Evolutionary conservation across 2,797 vertebrate genomes (phyloP).

Genomic region (Sebastes itinus): DNA sequence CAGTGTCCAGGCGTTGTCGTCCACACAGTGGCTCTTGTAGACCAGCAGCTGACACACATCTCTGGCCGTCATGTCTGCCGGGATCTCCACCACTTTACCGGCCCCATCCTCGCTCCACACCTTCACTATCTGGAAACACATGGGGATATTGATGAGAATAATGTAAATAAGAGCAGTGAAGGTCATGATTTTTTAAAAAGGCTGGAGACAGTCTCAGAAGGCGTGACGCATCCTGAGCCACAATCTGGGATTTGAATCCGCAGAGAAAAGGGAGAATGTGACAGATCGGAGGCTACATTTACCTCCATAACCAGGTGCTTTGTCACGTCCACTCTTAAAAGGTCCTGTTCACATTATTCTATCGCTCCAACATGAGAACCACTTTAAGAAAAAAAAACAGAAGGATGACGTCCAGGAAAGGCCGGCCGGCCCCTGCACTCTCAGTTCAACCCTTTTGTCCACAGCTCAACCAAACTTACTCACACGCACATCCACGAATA

Average conservation of each 20-base stretch:
- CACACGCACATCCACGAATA: constrained; percentile 28
- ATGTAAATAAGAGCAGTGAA: background rate
- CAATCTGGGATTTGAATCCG: constrained; percentile 40
- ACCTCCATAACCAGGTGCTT: constrained; percentile 70
- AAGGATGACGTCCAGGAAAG: constrained; percentile 60
- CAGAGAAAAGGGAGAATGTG: background rate
- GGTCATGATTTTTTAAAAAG: constrained; percentile 8
- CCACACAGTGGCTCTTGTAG: constrained; percentile 96
- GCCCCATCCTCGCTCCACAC: constrained; percentile 97
- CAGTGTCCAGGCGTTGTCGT: constrained; percentile 96
- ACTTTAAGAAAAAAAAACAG: constrained; percentile 23
- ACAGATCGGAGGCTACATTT: constrained; percentile 40
- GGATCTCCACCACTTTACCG: constrained; percentile 95
- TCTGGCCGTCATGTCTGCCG: constrained; percentile 94
- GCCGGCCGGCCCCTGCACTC: constrained; percentile 40
- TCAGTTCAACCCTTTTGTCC: constrained; percentile 65
- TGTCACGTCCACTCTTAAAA: constrained; percentile 52
- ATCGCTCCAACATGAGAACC: constrained; percentile 35
- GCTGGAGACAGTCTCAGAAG: background rate
- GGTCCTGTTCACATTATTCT: constrained; percentile 50
- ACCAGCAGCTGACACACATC: constrained; percentile 97
- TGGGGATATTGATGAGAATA: background rate
- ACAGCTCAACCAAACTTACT: constrained; percentile 60
- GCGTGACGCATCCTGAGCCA: background rate
- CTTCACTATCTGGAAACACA: constrained; percentile 91